A percentile compares a stretch with the other conserved stretches of the same genome.
Conservation (phyloP, 2,888 invertebrate genomes). For the Cancer borealis region DNA sequence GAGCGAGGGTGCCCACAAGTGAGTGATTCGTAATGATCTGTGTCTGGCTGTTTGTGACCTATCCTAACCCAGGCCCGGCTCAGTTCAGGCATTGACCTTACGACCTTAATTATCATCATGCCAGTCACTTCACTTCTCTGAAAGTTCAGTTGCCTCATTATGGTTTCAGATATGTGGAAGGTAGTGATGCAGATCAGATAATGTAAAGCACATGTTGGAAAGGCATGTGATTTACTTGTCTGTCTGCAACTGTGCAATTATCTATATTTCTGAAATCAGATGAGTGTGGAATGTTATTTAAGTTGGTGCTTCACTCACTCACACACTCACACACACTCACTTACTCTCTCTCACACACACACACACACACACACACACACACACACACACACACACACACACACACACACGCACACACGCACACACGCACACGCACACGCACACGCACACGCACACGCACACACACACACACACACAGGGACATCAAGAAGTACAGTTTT, state of each 20-base stretch:
- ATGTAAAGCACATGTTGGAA: conserved; percentile 35
- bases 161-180: conserved; percentile 56
- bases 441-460: too few species aligned
- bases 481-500: too few species aligned
- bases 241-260: conserved; percentile 30
- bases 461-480: too few species aligned
- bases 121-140: conserved; percentile 55
- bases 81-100: conserved; percentile 59
- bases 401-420: too few species aligned
- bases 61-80: conserved; percentile 60
- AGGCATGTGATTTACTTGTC: conserved; percentile 45
- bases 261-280: conserved; percentile 51
- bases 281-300: conserved; percentile 58
- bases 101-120: conserved; percentile 53
- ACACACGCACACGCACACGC: background rate
- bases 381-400: too few species aligned
- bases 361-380: too few species aligned
- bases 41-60: conserved; percentile 74
- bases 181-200: conserved; percentile 31
- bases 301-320: conserved; percentile 59
- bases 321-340: too few species aligned
- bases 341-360: too few species aligned
- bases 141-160: conserved; percentile 48
- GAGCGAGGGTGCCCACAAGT: conserved; percentile 75
- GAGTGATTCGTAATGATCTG: conserved; percentile 71